Base-by-base conservation (phyloP, 2,888 invertebrate genomes). In the Apotomis betuletana region DNA sequence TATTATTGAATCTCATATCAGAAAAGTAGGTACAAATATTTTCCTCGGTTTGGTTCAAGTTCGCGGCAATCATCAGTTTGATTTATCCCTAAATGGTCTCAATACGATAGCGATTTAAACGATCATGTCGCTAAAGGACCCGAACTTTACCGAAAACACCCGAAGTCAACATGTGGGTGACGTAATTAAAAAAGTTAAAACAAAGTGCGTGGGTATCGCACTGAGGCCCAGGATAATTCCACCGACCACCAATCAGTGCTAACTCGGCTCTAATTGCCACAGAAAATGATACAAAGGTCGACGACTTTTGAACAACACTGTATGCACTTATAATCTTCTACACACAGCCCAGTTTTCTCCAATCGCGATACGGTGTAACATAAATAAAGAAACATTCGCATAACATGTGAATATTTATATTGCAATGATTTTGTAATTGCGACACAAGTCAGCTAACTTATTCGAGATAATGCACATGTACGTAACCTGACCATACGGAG, bases 141-240 rank as follows among this genome's bases (percentile, higher is more conserved):
- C 78, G 77, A 76, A 70, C 74, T 65, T 73, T 74, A 70, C 77
- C 75, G 78, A 79, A 76, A 76, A 72, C 69, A 69, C 36, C 70
- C 78, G 76, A 74, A 65, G 69, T 67, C 74, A 41, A 41, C 41
- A 82, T 84, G 88, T 88, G 89, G 90, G 89, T 87, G 89, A 87
- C 80, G 84, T 82, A 89, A 89, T 90, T 88, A 90, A 91, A 87
- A 89, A 88, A 86, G 84, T 81, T 83, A 71, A 88, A 90, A 86
- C 83, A 81, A 65, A 85, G 79, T 81, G 87, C 81, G 90, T 88
- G 84, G 88, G 89, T 80, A 83, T 79, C 81, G 80, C 79, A 77
- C 75, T 75, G 79, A 69, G 77, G 63, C 67, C 61, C 67, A 59
- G 67, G 72, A 72, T 72, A 72, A 72, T 72, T 72, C 67, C 68